These are phyloP conservation scores for Spodoptera littoralis DNA, from an alignment of 2,888 invertebrate genomes.

Conservation along the genomic window DNA sequence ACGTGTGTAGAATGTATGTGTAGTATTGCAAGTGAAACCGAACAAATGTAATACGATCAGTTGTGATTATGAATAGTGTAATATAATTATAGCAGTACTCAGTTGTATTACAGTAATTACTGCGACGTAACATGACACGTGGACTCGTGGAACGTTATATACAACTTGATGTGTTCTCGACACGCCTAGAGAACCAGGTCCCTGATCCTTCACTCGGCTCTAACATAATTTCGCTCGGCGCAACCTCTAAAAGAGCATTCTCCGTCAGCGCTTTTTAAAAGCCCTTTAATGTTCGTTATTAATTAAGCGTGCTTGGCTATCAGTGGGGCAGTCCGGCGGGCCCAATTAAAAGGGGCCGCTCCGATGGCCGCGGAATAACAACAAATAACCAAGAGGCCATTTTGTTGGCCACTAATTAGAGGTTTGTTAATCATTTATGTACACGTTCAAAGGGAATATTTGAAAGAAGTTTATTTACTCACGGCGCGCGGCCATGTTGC, in stretches of 20 bases:
- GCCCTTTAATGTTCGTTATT: conserved; percentile 39
- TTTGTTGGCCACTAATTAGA: conserved; percentile 51
- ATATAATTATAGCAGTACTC: too few species aligned
- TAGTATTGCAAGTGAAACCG: too few species aligned
- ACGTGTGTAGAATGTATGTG: too few species aligned
- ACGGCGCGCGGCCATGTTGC: neutral
- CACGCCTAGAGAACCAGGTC: neutral
- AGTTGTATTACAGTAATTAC: too few species aligned
- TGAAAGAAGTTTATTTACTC: conserved; percentile 39
- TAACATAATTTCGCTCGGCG: conserved; percentile 4
- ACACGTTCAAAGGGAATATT: conserved; percentile 40
- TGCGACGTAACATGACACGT: too few species aligned
- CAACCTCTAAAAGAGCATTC: conserved; percentile 20
- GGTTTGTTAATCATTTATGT: conserved; percentile 49
- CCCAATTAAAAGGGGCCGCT: conserved; percentile 52
- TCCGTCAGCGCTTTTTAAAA: conserved; percentile 42
- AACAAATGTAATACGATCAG: too few species aligned
- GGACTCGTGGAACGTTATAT: too few species aligned
- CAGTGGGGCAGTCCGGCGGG: conserved; percentile 34
- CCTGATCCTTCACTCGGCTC: neutral
- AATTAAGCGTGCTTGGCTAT: conserved; percentile 46
- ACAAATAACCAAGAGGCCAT: conserved; percentile 39
- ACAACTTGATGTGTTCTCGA: too few species aligned
- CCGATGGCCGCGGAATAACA: conserved; percentile 41
- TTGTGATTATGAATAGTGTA: too few species aligned